Base-by-base conservation (phyloP, 64 coral and sea anemone species). In the Porites lutea region DNA sequence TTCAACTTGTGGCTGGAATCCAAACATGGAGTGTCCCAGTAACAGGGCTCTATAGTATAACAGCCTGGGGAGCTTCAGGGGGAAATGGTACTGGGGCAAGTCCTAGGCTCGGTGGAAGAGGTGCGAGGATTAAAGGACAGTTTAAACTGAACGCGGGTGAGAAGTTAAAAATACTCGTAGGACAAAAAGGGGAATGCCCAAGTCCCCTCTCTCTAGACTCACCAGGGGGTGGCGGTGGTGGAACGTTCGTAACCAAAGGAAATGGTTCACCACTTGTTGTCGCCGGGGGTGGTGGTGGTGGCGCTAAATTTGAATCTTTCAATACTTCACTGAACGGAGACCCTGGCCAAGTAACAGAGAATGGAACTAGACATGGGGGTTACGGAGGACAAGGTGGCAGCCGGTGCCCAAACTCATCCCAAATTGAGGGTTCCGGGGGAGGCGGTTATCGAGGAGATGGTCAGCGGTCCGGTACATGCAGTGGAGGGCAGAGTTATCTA, bases 241-340 rank as follows among this genome's bases (percentile, higher is more conserved):
- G 91, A 3, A 93, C 95, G 8, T 96, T 96, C 75, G 91, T 96
- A 14, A 70, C 80, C 46, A 65, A 82, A 59, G 12, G 15, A 27
- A 51, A 59, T 13, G 50, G 90, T 75, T 61, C 21, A 48, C 58
- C 87, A 2, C 15, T 96, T 20, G 49, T 90, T 73, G 49, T 96
- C 43, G 91, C 95, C 44, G 95, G 91, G 65, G 95, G 95, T 19
- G 95, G 95, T 22, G 95, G 95, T 45, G 95, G 95, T 7, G 95
- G 91, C 13, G 95, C 87, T 46, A 46, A n/a, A 12, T 57, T 86
- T 6, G 86, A 57, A 52, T 62, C 75, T 69, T 66, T 16, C 3
- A 69, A 72, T 2, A 71, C 21, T 47, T 74, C 66, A 69, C 18
- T 62, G 48, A 77, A 80, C 23, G 95, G 95, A 20, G 95, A 96